Evolutionary conservation across 64 coral and sea anemone species (phyloP), one percentile per base, ranked within the genome.

Genomic region (Pocillopora damicornis): DNA sequence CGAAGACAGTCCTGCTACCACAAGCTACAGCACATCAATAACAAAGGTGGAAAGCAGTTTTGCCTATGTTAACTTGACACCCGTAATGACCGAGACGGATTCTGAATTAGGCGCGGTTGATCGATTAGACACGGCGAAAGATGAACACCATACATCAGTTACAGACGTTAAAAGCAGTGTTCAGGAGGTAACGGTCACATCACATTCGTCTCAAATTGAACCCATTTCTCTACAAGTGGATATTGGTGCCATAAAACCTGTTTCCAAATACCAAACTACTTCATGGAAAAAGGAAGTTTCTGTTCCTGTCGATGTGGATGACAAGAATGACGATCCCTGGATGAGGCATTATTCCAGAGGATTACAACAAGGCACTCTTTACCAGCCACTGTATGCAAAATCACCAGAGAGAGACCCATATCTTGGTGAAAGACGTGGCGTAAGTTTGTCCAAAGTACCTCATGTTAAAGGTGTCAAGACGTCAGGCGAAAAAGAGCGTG

Each of bases 261-360:
- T 58, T 77, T 14, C 22, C 7, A 77, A 58, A 77, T 37, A 77
- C 5, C 15, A 51, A 18, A 15, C 20, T 83, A 20, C 80, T 8
- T 35, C 61, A 20, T 67, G 37, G 35, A 68, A 16, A 63, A 83
- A 38, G 2, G 15, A 83, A 67, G 6, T 35, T 83, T 83, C 80
- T 12, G 61, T 83, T 68, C 80, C 80, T 20, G n/a, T n/a, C 18
- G 63, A 68, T 12, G 63, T 38, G 22, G 61, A 85, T 42, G 64
- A 85, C 38, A 35, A 81, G 15, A 30, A 85, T 11, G 37, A 71
- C 8, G 81, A 85, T 26, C 81, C 81, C 65, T 85, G 81, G 81
- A 85, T 85, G 81, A 85, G 81, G 15, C 81, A 85, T 26, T 85
- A 85, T 37, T 72, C 81, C 38, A 85, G 58, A 85, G 81, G 81